Conservation (phyloP, 2,888 invertebrate species). For the Agonopterix subpropinquella region DNA sequence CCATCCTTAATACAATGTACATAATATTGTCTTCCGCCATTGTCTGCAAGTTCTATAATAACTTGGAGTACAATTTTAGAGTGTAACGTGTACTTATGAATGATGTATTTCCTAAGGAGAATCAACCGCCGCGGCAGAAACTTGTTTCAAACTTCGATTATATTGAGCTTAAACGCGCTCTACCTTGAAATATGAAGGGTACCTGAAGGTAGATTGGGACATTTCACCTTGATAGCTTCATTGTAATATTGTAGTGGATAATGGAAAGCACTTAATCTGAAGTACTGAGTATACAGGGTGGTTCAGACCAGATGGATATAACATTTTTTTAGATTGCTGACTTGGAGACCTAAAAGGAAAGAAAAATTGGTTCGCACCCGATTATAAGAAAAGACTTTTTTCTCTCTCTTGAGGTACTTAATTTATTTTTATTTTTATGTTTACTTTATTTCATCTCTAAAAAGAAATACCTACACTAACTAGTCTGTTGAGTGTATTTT, state of each 20-base stretch:
- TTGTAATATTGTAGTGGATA: conserved; percentile 20
- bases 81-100: conserved; percentile 7
- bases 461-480: too few species aligned
- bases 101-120: conserved; percentile 30
- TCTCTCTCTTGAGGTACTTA: too few species aligned
- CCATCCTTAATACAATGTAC: conserved; percentile 53
- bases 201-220: conserved; percentile 21
- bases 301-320: too few species aligned
- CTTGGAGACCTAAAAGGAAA: too few species aligned
- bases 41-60: conserved; percentile 30
- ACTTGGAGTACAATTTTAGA: conserved; percentile 17
- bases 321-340: too few species aligned
- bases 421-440: too few species aligned
- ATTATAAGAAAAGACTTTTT: too few species aligned
- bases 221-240: conserved; percentile 36
- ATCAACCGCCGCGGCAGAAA: conserved; percentile 44
- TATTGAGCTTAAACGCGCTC: conserved; percentile 41
- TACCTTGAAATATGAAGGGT: conserved; percentile 59
- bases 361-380: too few species aligned
- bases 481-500: too few species aligned
- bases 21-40: conserved; percentile 34
- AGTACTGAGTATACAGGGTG: too few species aligned
- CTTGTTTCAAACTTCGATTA: conserved; percentile 53
- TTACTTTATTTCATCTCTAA: too few species aligned
- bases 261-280: too few species aligned